Evolutionary conservation across 2,888 invertebrate species (phyloP), one percentile per base, ranked within the genome.

Genomic region (Drosophila maculinotata): DNA sequence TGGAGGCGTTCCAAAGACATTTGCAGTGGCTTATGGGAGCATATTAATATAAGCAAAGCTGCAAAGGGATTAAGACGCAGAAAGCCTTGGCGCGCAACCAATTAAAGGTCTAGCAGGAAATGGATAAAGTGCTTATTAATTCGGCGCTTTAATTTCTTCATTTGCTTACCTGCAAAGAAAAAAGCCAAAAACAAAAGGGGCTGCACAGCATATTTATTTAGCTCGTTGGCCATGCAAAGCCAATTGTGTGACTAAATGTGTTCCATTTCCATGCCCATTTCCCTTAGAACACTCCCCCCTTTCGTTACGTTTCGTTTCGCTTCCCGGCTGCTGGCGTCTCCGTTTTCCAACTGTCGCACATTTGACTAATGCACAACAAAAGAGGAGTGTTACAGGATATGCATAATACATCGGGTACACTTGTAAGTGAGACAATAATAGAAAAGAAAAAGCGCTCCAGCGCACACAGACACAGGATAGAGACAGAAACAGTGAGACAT

Each of bases 341-440:
- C 71, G 59, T 77, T 86, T 80, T 71, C 75, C 76, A 75, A 71
- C 76, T 76, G 83, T 75, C 86, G 82, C 70, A 83, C 86, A 81
- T 87, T 88, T 89, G 79, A 81, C 89, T 87, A 87, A 87, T 87
- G 86, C 88, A 83, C 83, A 88, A 77, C 83, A 86, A 87, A 87
- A 88, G 83, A 79, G 86, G 83, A 84, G 84, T 87, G 89, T 83
- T 81, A 87, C 87, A 87, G 87, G 89, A 88, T 86, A 87, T 88
- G 84, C 89, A 87, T 88, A 87, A 87, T 83, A 81, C 84, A 86
- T 89, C 74, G 75, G 79, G 80, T 87, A 85, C 87, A 87, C 82
- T 82, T 87, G 87, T 85, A 82, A 82, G 82, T 87, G 81, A 82
- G 81, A 87, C 81, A 84, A 82, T 82, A 82, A 87, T 82, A 82